These are phyloP conservation scores for Bostrychus sinensis DNA, from an alignment of 2,113 vertebrate genomes.

Conservation along the genomic window DNA sequence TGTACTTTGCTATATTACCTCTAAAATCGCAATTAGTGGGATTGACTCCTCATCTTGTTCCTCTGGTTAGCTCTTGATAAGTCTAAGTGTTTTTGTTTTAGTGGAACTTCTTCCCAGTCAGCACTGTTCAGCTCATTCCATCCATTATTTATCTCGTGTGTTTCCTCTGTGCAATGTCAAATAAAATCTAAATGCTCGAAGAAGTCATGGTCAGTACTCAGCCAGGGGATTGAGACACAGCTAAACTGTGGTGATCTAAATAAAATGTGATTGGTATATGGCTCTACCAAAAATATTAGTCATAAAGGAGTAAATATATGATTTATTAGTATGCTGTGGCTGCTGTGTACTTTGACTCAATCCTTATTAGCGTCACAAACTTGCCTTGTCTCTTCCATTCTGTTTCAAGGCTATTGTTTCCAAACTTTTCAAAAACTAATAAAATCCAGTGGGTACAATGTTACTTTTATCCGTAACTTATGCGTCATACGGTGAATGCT, in stretches of 20 bases:
- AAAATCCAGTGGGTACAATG: not conserved
- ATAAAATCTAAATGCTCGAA: slow-evolving; percentile 11
- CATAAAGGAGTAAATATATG: not conserved
- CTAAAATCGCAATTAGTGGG: slow-evolving; percentile 1
- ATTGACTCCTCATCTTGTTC: not conserved
- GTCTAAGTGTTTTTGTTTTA: not conserved
- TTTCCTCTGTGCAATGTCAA: slow-evolving; percentile 2
- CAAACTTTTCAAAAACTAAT: not conserved
- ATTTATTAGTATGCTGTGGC: not conserved
- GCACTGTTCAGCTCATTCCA: slow-evolving; percentile 4
- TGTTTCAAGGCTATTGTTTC: not conserved
- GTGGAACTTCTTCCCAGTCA: not conserved
- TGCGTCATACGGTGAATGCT: not conserved
- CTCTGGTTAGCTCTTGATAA: not conserved
- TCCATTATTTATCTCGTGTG: not conserved
- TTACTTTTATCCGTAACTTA: not conserved
- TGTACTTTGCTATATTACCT: not conserved
- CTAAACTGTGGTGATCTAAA: not conserved
- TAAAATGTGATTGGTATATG: not conserved
- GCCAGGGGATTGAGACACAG: not conserved
- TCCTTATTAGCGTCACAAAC: not conserved
- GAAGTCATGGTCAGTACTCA: not conserved
- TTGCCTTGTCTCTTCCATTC: not conserved
- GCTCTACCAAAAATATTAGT: not conserved
- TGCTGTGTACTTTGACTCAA: not conserved